These are phyloP conservation scores for Dallia pectoralis DNA, from an alignment of 2,797 vertebrate genomes.

Conservation along the genomic window DNA sequence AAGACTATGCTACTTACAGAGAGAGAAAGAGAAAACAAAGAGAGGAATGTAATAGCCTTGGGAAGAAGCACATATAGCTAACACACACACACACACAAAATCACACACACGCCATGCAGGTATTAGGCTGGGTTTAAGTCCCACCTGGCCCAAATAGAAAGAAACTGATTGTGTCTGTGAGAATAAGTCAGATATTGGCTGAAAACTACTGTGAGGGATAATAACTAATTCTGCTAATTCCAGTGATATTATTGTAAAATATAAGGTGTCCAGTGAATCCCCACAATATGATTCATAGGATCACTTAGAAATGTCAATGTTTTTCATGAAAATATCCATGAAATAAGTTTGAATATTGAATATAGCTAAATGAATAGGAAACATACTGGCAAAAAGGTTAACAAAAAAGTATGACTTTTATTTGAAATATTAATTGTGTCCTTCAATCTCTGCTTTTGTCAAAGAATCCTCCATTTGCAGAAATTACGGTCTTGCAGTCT, in stretches of 20 bases:
- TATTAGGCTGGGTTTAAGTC: slow-evolving; percentile 26
- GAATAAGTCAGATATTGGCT: slow-evolving; percentile 20
- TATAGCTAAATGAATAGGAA: too few species aligned
- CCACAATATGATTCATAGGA: too few species aligned
- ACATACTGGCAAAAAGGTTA: too few species aligned
- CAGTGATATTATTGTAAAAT: slow-evolving; percentile 16
- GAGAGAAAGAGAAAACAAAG: background rate
- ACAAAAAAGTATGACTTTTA: too few species aligned
- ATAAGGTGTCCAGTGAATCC: slow-evolving; percentile 2
- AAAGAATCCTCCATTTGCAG: too few species aligned
- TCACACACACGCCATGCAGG: slow-evolving; percentile 29
- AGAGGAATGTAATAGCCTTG: slow-evolving; percentile 1
- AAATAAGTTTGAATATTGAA: too few species aligned
- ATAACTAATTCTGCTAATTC: background rate
- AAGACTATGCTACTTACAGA: slow-evolving; percentile 43
- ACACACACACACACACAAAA: background rate
- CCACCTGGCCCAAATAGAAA: slow-evolving; percentile 34
- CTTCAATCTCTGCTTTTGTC: too few species aligned
- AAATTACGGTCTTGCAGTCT: too few species aligned
- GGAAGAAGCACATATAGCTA: background rate
- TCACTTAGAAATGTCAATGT: too few species aligned
- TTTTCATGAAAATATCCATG: too few species aligned
- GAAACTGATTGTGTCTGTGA: slow-evolving; percentile 30
- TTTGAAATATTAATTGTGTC: too few species aligned
- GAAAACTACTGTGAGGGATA: slow-evolving; percentile 1